A percentile compares a stretch with the other conserved stretches of the same genome.
Evolutionary conservation across 2,888 invertebrate genomes (phyloP).

Genomic region (Drosophila melanosoma): DNA sequence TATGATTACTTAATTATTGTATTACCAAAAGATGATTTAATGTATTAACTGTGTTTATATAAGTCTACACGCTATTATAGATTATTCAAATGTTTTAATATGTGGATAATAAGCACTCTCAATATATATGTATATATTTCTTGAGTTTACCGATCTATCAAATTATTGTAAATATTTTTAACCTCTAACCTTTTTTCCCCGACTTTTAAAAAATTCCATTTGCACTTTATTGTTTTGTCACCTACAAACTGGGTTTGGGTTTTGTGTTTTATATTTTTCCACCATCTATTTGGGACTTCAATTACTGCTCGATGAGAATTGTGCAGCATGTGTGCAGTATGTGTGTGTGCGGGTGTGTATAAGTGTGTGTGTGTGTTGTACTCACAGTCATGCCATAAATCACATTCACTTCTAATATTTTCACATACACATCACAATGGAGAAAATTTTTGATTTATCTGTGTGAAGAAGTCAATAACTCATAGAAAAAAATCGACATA

Average conservation of each 20-base stretch:
- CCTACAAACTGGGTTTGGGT: background rate
- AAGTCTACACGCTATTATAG: background rate
- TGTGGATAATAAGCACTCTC: background rate
- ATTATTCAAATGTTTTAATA: background rate
- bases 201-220: background rate
- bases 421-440: constrained; percentile 80
- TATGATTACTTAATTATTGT: background rate
- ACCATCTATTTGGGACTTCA: constrained; percentile 19
- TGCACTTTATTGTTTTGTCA: constrained; percentile 5
- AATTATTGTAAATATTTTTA: background rate
- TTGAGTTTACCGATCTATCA: background rate
- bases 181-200: background rate
- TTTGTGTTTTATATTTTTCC: constrained; percentile 4
- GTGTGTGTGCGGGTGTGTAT: constrained; percentile 10
- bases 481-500: constrained; percentile 78
- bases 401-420: constrained; percentile 80
- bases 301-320: constrained; percentile 41
- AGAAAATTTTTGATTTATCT: constrained; percentile 81
- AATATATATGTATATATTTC: background rate
- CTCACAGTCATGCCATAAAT: constrained; percentile 67
- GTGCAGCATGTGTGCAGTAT: constrained; percentile 16
- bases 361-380: constrained; percentile 15
- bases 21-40: background rate
- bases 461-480: constrained; percentile 81
- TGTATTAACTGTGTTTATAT: background rate